Evolutionary conservation across 1,140 invertebrate species (phyloP), one percentile per base, ranked within the genome.

Genomic region (Lepidurus arcticus): DNA sequence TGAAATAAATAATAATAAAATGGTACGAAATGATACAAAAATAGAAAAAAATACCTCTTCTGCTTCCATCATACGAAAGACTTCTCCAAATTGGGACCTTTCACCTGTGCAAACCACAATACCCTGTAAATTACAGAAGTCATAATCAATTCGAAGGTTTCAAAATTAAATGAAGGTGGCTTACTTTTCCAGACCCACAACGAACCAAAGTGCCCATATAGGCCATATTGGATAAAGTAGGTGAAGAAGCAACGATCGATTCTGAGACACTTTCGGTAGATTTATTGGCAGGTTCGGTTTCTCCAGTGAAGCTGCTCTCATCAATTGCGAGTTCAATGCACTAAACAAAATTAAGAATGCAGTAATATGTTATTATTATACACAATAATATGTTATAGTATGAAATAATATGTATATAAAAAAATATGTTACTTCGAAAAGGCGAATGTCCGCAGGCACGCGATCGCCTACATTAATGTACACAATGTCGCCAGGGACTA

Each of bases 31-130:
- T n/a, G 1, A 1, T 1, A 0, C 9, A 65, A 65, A 13, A 16
- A 16, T 65, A 47, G 45, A 1, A 1, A 26, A 26, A 26, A 16
- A 16, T 65, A 65, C 92, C 85, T 99, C 98, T 87, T 99, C 98
- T 0, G 93, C 93, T 87, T 98, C 93, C 98, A 99, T 99, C 95
- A 99, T 97, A 82, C 94, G 93, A 86, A 99, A 99, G 42, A 99
- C 92, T 87, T 98, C 94, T 8, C 98, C 98, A 88, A 99, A 99
- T 85, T 98, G 94, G 76, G 97, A 98, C 80, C 95, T 93, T 82
- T 95, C 93, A 21, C 96, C 98, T 1, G 96, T 99, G 84, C 93
- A 96, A 7, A 99, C 94, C 9, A 99, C 98, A 81, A 99, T 92
- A 74, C 98, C 97, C 92, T 95, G 83, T 73, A 85, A 85, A 11